phyloP scores from a whole-genome alignment of 2,888 invertebrate genomes.

The Druceiella hillmani region DNA sequence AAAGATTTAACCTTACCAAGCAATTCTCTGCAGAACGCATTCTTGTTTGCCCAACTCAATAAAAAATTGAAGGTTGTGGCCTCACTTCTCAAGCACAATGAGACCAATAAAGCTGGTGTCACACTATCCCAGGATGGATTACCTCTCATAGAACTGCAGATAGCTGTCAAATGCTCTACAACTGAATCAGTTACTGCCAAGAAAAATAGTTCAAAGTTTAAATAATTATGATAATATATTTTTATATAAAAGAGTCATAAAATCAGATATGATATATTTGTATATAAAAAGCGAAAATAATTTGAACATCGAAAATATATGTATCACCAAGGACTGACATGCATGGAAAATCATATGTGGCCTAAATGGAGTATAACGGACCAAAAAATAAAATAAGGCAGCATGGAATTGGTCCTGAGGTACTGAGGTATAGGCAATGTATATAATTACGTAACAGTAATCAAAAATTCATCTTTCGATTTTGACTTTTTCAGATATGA shows the following conservation, averaged over 20 bases:
- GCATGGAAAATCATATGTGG: too few species aligned
- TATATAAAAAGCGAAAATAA: too few species aligned
- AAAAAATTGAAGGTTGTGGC: slow-evolving; percentile 9
- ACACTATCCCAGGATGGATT: slow-evolving; percentile 34
- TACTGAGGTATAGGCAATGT: too few species aligned
- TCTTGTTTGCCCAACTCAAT: slow-evolving; percentile 5
- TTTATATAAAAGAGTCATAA: not conserved
- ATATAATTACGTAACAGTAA: too few species aligned
- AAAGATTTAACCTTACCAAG: slow-evolving; percentile 17
- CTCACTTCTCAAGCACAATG: slow-evolving; percentile 9
- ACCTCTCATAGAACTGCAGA: slow-evolving; percentile 31
- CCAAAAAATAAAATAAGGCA: too few species aligned
- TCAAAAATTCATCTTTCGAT: too few species aligned
- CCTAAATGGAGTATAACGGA: too few species aligned
- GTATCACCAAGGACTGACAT: too few species aligned
- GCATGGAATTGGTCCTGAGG: too few species aligned
- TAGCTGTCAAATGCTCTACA: slow-evolving; percentile 31
- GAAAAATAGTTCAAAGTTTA: slow-evolving; percentile 1
- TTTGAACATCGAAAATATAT: too few species aligned
- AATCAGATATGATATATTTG: too few species aligned
- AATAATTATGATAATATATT: not conserved
- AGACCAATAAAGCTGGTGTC: slow-evolving; percentile 21
- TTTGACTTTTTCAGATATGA: too few species aligned
- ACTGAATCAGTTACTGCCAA: slow-evolving; percentile 37
- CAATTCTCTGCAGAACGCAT: slow-evolving; percentile 10